Conservation (phyloP, 2,888 invertebrate genomes). For the Chrysopilus asiliformis region DNA sequence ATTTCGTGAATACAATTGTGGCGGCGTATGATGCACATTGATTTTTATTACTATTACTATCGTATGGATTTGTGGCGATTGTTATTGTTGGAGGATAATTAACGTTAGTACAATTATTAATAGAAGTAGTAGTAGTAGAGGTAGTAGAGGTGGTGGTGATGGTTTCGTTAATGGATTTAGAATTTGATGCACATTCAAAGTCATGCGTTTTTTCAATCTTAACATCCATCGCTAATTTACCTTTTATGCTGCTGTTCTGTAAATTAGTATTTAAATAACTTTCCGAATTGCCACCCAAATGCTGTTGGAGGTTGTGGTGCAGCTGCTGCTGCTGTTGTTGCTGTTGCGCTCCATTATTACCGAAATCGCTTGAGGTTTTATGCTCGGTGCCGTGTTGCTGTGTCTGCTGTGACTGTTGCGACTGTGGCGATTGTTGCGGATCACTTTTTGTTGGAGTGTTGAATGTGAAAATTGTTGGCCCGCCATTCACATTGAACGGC, state of each 20-base stretch:
- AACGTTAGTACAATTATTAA: slow-evolving; percentile 9
- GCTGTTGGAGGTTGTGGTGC: slow-evolving; percentile 6
- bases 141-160: slow-evolving; percentile 5
- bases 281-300: slow-evolving; percentile 2
- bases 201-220: no score
- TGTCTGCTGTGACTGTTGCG: not conserved
- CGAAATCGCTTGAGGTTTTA: slow-evolving; percentile 6
- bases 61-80: no score
- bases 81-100: no score
- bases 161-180: no score
- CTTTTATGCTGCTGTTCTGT: slow-evolving; percentile 2
- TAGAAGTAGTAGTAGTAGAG: slow-evolving; percentile 4
- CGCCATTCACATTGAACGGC: slow-evolving; percentile 25
- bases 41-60: no score
- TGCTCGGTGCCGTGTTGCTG: slow-evolving; percentile 1
- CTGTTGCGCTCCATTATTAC: slow-evolving; percentile 5
- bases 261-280: slow-evolving; percentile 3
- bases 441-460: slow-evolving; percentile 28
- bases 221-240: slow-evolving; percentile 3
- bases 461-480: slow-evolving; percentile 28
- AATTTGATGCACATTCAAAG: no score
- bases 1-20: slow-evolving; percentile 13
- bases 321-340: slow-evolving; percentile 6
- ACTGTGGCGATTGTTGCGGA: slow-evolving; percentile 2
- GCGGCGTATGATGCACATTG: slow-evolving; percentile 12